phyloP scores from a whole-genome alignment of 2,888 invertebrate species.

The Ceratothoa steindachneri region DNA sequence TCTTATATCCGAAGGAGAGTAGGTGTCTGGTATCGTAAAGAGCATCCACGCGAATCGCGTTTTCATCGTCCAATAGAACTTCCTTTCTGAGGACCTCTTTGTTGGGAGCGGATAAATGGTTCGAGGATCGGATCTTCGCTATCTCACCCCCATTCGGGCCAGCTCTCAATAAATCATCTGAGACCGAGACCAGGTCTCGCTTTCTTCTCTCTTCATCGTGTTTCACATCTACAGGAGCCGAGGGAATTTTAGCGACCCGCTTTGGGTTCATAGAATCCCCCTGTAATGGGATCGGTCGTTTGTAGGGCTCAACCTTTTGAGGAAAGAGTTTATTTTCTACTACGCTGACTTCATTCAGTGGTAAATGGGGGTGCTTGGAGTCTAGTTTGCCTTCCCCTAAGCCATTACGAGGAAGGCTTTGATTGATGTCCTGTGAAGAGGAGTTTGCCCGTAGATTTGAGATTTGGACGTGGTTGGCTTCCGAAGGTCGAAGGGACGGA shows the following conservation, averaged over 20 bases:
- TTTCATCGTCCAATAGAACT: neutral
- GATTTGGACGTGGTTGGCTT: neutral
- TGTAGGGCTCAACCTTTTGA: neutral
- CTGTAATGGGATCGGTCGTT: neutral
- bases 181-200: neutral
- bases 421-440: no score
- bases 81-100: no score
- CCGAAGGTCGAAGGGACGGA: neutral
- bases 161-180: neutral
- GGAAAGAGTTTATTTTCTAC: neutral
- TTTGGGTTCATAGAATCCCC: neutral
- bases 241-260: neutral
- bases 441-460: neutral
- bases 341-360: neutral
- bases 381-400: no score
- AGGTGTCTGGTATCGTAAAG: neutral
- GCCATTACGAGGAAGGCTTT: no score
- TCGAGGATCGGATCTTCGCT: neutral
- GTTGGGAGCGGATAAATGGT: neutral
- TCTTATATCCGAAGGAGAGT: neutral
- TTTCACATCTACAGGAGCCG: neutral
- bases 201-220: slow-evolving; percentile 34
- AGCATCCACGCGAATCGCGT: neutral
- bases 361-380: no score
- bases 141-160: neutral